phyloP scores from a whole-genome alignment of 2,888 invertebrate genomes.

The Ecliptopera silaceata region DNA sequence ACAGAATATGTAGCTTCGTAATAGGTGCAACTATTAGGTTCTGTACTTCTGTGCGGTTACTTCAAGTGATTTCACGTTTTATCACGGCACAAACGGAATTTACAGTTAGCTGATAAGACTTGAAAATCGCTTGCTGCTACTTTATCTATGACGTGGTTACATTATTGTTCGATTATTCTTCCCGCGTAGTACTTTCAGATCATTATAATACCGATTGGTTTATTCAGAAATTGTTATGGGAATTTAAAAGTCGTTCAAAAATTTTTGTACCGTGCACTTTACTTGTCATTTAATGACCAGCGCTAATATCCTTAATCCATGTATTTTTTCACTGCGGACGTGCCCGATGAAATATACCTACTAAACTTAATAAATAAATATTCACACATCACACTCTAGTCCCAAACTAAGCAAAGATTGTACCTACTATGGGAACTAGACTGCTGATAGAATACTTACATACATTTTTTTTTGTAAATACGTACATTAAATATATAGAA shows the following conservation, averaged over 20 bases:
- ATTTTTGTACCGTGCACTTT: no score
- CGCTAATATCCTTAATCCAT: no score
- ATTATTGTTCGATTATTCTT: slow-evolving; percentile 9
- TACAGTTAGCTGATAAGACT: slow-evolving; percentile 39
- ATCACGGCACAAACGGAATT: slow-evolving; percentile 35
- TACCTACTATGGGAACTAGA: no score
- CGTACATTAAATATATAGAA: no score
- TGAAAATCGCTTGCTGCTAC: slow-evolving; percentile 37
- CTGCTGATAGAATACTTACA: no score
- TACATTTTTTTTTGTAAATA: no score
- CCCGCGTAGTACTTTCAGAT: not conserved
- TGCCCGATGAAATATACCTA: no score
- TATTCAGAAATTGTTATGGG: not conserved
- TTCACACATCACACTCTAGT: no score
- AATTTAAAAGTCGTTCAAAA: not conserved
- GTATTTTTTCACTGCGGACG: no score
- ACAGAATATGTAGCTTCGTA: slow-evolving; percentile 1
- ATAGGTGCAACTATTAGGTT: not conserved
- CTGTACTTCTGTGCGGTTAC: slow-evolving; percentile 6
- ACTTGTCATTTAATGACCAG: no score
- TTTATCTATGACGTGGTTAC: slow-evolving; percentile 45
- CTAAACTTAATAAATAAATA: no score
- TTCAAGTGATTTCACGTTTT: slow-evolving; percentile 23
- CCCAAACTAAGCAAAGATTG: no score
- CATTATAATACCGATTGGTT: not conserved